These are phyloP conservation scores for Hydrozoanthus gracilis DNA, from an alignment of 92 coral and sea anemone species.

Conservation along the genomic window DNA sequence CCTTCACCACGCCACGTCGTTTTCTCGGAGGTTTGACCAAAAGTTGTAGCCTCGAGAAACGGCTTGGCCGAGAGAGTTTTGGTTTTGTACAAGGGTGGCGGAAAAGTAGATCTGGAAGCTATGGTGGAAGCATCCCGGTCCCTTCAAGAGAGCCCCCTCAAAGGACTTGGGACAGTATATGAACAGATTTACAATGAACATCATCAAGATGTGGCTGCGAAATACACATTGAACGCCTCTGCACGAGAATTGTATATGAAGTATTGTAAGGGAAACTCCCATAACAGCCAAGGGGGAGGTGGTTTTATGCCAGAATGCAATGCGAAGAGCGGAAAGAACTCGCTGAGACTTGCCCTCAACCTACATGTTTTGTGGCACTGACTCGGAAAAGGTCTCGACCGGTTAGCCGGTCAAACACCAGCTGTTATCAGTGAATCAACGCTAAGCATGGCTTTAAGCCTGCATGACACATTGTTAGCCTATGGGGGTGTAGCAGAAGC, in stretches of 20 bases:
- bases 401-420: constrained; percentile 59
- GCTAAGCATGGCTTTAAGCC: constrained; percentile 49
- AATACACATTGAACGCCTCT: constrained; percentile 47
- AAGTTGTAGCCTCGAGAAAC: constrained; percentile 47
- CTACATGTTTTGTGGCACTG: constrained; percentile 57
- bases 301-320: constrained; percentile 58
- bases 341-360: constrained; percentile 55
- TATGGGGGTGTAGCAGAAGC: constrained; percentile 59
- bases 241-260: constrained; percentile 54
- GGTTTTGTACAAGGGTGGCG: constrained; percentile 54
- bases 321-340: constrained; percentile 55
- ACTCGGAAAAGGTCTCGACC: constrained; percentile 51
- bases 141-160: constrained; percentile 51
- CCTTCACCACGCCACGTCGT: constrained; percentile 61
- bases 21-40: constrained; percentile 60
- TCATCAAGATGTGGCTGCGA: constrained; percentile 52
- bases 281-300: constrained; percentile 21
- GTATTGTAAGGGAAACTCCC: constrained; percentile 50
- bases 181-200: constrained; percentile 55
- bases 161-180: constrained; percentile 51
- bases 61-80: constrained; percentile 47
- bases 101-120: constrained; percentile 42
- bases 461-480: constrained; percentile 55
- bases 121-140: constrained; percentile 37
- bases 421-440: constrained; percentile 50